A percentile compares a stretch with the other conserved stretches of the same genome.
These are phyloP conservation scores for Notiomystis cincta DNA, from an alignment of 2,113 vertebrate species.

Conservation along the genomic window DNA sequence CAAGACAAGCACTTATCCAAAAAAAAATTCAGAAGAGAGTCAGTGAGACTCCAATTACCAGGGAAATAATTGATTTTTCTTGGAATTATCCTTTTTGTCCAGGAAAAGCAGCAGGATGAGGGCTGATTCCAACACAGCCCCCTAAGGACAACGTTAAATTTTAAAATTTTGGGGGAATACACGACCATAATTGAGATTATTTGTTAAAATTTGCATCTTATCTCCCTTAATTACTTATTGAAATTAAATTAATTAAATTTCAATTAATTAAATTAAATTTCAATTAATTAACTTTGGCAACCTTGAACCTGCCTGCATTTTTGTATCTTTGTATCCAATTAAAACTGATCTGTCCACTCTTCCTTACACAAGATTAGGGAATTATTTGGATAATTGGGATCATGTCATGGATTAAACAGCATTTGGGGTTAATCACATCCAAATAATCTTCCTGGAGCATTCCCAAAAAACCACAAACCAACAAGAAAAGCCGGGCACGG, in stretches of 20 bases:
- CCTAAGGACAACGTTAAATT: neutral
- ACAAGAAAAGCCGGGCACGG: neutral
- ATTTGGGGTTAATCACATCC: neutral
- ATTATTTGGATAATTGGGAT: neutral
- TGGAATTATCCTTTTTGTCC: neutral
- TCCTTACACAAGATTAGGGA: neutral
- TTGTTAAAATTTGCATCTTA: neutral
- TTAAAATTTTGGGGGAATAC: neutral
- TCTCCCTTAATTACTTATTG: neutral
- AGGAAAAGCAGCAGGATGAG: neutral
- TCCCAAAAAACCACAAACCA: neutral
- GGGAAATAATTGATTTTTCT: neutral
- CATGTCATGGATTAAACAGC: neutral
- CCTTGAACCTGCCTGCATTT: no score
- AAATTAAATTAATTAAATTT: neutral
- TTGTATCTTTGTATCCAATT: neutral
- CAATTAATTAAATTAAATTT: no score
- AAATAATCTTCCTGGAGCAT: neutral
- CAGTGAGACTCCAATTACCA: neutral
- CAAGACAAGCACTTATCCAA: no score
- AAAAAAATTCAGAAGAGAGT: neutral
- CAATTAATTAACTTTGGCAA: neutral
- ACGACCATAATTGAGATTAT: neutral
- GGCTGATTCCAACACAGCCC: neutral
- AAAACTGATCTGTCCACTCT: neutral